phyloP scores from a whole-genome alignment of 2,888 invertebrate genomes.

The Malthinus flaveolus region DNA sequence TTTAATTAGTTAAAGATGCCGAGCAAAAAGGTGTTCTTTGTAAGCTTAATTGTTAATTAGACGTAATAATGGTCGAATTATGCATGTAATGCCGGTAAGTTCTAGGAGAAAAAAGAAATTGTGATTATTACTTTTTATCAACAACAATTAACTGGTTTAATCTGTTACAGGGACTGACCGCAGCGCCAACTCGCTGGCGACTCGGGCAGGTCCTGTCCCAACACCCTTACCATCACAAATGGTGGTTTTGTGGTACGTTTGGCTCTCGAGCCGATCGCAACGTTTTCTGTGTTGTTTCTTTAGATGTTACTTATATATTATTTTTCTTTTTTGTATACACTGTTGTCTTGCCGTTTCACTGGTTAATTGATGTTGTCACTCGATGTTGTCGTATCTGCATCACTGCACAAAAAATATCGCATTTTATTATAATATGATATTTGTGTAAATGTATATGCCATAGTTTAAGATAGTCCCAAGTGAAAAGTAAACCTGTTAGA shows the following conservation, averaged over 20 bases:
- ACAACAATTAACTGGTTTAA: constrained; percentile 45
- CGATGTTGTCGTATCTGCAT: constrained; percentile 50
- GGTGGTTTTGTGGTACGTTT: constrained; percentile 56
- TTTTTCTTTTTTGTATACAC: constrained; percentile 35
- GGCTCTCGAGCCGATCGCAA: constrained; percentile 35
- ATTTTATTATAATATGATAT: constrained; percentile 23
- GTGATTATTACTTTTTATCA: background rate
- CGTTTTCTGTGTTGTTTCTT: constrained; percentile 27
- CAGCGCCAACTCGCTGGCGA: constrained; percentile 55
- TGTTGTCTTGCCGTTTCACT: constrained; percentile 42
- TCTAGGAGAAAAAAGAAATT: background rate
- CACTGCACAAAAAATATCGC: constrained; percentile 42
- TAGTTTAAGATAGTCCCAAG: constrained; percentile 32
- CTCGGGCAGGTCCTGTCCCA: constrained; percentile 54
- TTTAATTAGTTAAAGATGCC: background rate
- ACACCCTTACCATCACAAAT: constrained; percentile 47
- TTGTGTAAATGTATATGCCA: constrained; percentile 30
- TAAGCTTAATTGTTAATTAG: too few species aligned
- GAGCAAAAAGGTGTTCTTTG: background rate
- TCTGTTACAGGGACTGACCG: constrained; percentile 58
- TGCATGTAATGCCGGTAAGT: too few species aligned
- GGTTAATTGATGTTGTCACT: constrained; percentile 51
- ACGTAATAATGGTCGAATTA: too few species aligned
- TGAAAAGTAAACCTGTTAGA: constrained; percentile 42
- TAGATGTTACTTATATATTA: constrained; percentile 28